phyloP scores from a whole-genome alignment of 2,797 vertebrate species.

The Coendou prehensilis region DNA sequence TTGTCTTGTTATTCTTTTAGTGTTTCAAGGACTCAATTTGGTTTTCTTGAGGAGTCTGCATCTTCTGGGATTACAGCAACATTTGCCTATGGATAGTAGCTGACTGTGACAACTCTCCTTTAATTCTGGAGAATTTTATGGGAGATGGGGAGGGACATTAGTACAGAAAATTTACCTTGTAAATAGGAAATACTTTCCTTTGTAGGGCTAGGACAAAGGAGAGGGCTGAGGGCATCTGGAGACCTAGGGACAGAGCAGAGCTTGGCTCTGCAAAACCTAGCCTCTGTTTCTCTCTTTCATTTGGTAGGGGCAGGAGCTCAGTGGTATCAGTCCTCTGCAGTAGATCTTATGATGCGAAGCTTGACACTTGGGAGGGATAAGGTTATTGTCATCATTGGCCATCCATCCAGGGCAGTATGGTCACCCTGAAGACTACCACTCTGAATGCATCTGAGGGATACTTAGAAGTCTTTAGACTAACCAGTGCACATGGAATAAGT shows the following conservation, averaged over 20 bases:
- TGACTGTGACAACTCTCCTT: background rate
- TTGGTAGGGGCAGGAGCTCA: background rate
- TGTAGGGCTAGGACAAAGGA: background rate
- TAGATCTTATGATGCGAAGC: background rate
- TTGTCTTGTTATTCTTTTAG: background rate
- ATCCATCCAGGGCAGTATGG: background rate
- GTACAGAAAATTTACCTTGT: background rate
- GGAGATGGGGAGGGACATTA: background rate
- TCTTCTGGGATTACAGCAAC: background rate
- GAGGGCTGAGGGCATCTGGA: background rate
- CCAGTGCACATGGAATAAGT: fast-evolving
- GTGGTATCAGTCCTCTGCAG: background rate
- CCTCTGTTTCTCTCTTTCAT: background rate
- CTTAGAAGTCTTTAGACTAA: background rate
- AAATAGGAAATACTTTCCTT: background rate
- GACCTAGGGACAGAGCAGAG: background rate
- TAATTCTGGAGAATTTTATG: background rate
- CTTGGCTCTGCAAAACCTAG: background rate
- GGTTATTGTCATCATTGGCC: background rate
- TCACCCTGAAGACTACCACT: background rate
- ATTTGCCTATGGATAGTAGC: background rate
- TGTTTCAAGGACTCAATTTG: background rate
- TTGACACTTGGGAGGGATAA: background rate
- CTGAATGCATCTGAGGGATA: background rate
- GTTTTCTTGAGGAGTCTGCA: background rate